These are phyloP conservation scores for Irena cyanogastra DNA, from an alignment of 2,113 vertebrate genomes.

Conservation along the genomic window DNA sequence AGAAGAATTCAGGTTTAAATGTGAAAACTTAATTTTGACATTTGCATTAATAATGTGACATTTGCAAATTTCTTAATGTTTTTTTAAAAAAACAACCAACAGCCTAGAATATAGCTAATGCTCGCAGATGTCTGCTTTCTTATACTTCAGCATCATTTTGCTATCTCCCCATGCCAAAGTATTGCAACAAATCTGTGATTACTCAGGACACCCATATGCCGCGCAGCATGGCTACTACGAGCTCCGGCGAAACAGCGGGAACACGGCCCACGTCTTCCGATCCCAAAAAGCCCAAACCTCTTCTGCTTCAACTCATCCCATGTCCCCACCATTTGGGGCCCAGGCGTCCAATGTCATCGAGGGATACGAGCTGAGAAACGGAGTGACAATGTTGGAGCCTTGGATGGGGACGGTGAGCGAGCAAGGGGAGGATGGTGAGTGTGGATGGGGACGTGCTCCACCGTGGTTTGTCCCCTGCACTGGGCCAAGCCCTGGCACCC, in stretches of 20 bases:
- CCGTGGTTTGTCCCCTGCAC: neutral
- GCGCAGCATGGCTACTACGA: neutral
- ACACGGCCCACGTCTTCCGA: neutral
- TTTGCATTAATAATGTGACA: neutral
- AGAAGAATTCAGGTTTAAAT: neutral
- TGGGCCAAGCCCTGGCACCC: neutral
- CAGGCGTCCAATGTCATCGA: fast-evolving
- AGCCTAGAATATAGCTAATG: neutral
- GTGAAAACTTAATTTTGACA: neutral
- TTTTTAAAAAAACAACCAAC: neutral
- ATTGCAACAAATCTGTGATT: neutral
- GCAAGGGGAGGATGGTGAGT: neutral
- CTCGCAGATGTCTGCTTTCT: constrained; percentile 12
- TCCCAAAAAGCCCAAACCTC: neutral
- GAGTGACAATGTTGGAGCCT: fast-evolving
- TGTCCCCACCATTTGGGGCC: neutral
- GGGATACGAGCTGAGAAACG: fast-evolving
- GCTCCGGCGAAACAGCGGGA: neutral
- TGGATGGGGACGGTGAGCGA: fast-evolving
- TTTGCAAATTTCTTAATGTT: neutral
- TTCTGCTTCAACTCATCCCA: neutral
- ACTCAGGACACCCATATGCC: neutral
- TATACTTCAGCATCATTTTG: neutral
- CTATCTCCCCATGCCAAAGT: neutral
- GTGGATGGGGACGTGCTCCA: neutral